These are phyloP conservation scores for Sylvia borin DNA, from an alignment of 2,797 vertebrate species.

Conservation along the genomic window DNA sequence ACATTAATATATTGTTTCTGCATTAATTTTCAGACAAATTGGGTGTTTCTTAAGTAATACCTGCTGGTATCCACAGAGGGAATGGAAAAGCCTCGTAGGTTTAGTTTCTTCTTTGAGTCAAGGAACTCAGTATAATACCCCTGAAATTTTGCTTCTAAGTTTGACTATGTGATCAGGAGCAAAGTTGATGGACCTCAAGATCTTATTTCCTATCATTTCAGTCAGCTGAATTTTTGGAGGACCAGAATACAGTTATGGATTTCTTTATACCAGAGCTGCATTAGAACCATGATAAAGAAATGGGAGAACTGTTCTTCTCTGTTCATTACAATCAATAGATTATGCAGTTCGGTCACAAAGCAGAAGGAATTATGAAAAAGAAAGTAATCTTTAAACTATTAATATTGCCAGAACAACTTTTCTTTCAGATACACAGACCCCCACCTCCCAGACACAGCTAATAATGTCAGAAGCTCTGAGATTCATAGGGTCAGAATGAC, in stretches of 20 bases:
- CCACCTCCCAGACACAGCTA: conserved; percentile 18
- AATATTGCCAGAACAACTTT: conserved; percentile 36
- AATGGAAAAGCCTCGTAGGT: not conserved
- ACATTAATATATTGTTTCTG: not conserved
- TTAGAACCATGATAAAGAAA: conserved; percentile 12
- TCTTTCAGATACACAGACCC: not conserved
- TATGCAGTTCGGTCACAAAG: conserved; percentile 2
- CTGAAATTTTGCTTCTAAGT: not conserved
- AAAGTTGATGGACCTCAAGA: not conserved
- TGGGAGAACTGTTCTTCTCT: conserved; percentile 5
- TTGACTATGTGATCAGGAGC: not conserved
- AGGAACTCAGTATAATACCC: not conserved
- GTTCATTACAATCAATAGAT: conserved; percentile 33
- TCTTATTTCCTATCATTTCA: not conserved
- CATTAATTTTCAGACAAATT: not conserved
- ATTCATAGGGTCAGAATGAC: conserved; percentile 65
- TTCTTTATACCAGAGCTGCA: not conserved
- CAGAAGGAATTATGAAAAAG: conserved; percentile 26
- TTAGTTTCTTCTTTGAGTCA: not conserved
- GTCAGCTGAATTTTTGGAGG: not conserved
- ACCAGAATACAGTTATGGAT: not conserved
- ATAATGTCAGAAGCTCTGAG: conserved; percentile 59
- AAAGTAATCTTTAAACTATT: conserved; percentile 46
- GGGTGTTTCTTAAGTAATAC: not conserved
- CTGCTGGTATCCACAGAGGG: not conserved